Evolutionary conservation across 2,797 vertebrate genomes (phyloP).

Genomic region (Schizothorax lantsangensis): DNA sequence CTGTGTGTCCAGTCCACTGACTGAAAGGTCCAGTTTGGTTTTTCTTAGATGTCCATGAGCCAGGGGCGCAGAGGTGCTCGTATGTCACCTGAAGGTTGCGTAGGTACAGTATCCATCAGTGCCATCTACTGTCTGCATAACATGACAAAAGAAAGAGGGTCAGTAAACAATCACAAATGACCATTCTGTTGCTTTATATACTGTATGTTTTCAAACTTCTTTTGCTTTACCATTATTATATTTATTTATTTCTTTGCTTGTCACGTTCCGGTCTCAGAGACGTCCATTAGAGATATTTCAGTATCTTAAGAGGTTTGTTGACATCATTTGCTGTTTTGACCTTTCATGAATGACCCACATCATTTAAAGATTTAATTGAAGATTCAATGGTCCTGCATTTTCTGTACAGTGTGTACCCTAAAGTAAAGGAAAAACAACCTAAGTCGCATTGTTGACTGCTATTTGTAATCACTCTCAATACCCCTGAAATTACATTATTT

Average conservation of each 20-base stretch:
- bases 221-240: slow-evolving; percentile 1
- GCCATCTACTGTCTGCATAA: slow-evolving; percentile 1
- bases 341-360: background rate
- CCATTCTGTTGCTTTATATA: background rate
- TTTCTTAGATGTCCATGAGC: background rate
- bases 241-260: slow-evolving; percentile 11
- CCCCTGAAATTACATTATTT: background rate
- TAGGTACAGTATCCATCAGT: slow-evolving; percentile 21
- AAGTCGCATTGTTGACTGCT: slow-evolving; percentile 32
- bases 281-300: slow-evolving; percentile 41
- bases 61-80: background rate
- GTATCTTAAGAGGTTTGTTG: slow-evolving; percentile 51
- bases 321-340: slow-evolving; percentile 13
- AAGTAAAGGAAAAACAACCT: slow-evolving; percentile 28
- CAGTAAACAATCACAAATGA: background rate
- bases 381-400: slow-evolving; percentile 1
- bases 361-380: slow-evolving; percentile 26
- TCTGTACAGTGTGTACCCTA: background rate
- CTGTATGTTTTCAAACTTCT: background rate
- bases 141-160: background rate
- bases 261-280: background rate
- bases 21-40: background rate
- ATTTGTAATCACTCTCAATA: slow-evolving; percentile 19
- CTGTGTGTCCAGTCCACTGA: background rate
- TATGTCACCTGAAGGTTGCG: background rate